Evolutionary conservation across 2,797 vertebrate species (phyloP), one percentile per base, ranked within the genome.

Genomic region (Neosilurus hyrtlii): DNA sequence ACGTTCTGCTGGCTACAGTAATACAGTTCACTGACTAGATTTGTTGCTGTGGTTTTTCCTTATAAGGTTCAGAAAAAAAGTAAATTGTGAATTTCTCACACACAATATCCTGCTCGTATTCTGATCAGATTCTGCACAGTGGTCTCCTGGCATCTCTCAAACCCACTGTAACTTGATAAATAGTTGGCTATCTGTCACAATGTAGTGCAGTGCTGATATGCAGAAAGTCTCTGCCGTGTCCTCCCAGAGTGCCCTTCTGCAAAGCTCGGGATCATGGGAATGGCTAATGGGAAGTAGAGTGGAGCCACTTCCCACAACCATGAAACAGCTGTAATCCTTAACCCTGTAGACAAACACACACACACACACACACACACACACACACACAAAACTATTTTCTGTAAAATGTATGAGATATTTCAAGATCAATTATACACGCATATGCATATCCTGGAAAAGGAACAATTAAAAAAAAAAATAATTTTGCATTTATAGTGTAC

Each of bases 271-370:
- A 96, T 98, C 96, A 83, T 98, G 97, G 96, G 97, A 98, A 99
- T 96, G 94, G 95, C 95, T 94, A 97, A 94, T 95, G 91, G 92
- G 96, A 96, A 96, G 94, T 93, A 96, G 95, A 92, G 92, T 93
- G 95, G 94, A 94, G 94, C 95, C 93, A 93, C 96, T 98, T 98
- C 97, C 97, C 97, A 97, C 96, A 98, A 95, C 92, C 92, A 92
- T 93, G 91, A 95, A 95, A 96, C 96, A 98, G 96, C 96, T 97
- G 96, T 93, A 95, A 95, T 95, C 93, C 94, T 95, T 96, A 96
- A 96, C 84, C 83, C 73, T 82, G 57, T 77, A 82, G 56, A 81
- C 49, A 82, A 35, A 71, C 80, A 52, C 67, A 86, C 54, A 80
- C 73, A 83, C 57, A 73, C 82, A 49, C 73, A 73, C 66, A 68